Conservation (phyloP, 2,888 invertebrate genomes). For the Ectropis crepuscularia region DNA sequence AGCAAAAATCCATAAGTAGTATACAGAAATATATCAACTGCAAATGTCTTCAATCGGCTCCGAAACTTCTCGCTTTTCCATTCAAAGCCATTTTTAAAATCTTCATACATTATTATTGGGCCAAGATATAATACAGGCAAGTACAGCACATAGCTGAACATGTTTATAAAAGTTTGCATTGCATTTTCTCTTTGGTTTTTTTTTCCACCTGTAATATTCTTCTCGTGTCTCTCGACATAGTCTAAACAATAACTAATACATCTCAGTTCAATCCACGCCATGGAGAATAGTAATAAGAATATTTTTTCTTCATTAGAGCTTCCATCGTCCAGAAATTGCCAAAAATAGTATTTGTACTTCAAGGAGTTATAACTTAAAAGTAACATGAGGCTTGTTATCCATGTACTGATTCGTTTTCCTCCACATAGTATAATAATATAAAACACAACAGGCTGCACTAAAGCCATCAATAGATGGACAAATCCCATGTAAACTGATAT, state of each 20-base stretch:
- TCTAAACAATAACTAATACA: conserved; percentile 91
- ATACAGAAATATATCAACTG: conserved; percentile 82
- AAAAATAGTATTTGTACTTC: conserved; percentile 75
- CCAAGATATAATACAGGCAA: conserved; percentile 93
- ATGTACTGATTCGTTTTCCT: conserved; percentile 78
- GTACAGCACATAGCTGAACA: conserved; percentile 92
- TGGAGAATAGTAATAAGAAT: conserved; percentile 81
- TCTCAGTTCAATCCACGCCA: conserved; percentile 90
- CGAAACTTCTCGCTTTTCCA: conserved; percentile 51
- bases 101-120: conserved; percentile 91
- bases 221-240: conserved; percentile 65
- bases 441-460: conserved; percentile 84
- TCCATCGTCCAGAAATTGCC: conserved; percentile 72
- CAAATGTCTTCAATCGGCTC: conserved; percentile 69
- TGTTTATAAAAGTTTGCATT: conserved; percentile 66
- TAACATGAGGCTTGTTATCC: conserved; percentile 80
- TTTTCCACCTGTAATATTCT: conserved; percentile 27
- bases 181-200: conserved; percentile 24
- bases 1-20: conserved; percentile 88
- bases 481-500: conserved; percentile 75
- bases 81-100: conserved; percentile 84
- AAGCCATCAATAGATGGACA: conserved; percentile 76
- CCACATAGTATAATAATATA: conserved; percentile 69
- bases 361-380: conserved; percentile 81
- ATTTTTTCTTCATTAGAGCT: conserved; percentile 79